Evolutionary conservation across 2,797 vertebrate species (phyloP).

Genomic region (Anabacerthia variegaticeps): DNA sequence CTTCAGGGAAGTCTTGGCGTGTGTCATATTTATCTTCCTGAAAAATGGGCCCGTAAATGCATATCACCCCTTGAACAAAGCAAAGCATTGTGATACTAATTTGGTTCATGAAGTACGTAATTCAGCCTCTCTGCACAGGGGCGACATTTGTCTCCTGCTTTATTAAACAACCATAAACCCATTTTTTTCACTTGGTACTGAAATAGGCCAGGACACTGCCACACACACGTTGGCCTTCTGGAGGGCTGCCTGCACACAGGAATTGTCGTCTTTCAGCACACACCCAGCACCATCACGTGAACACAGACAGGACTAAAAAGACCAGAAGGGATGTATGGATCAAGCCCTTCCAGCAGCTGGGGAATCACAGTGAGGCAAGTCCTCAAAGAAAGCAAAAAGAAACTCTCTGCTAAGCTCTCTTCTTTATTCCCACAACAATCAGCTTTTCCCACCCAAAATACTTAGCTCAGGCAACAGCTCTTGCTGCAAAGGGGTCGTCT

Average conservation of each 20-base stretch:
- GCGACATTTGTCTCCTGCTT: slow-evolving; percentile 88
- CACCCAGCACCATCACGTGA: neutral
- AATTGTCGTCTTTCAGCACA: neutral
- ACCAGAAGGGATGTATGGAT: neutral
- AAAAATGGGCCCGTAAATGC: slow-evolving; percentile 82
- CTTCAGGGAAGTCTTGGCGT: slow-evolving; percentile 81
- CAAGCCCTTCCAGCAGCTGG: neutral
- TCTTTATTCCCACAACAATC: neutral
- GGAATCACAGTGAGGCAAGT: neutral
- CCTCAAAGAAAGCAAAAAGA: neutral
- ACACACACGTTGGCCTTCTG: neutral
- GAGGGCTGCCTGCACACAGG: neutral
- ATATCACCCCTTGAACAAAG: slow-evolving; percentile 89
- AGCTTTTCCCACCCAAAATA: neutral
- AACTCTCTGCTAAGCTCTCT: neutral
- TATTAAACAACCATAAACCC: slow-evolving; percentile 90
- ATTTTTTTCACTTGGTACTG: slow-evolving; percentile 83
- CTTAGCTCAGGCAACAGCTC: neutral
- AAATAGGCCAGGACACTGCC: slow-evolving; percentile 59
- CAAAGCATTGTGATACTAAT: slow-evolving; percentile 87
- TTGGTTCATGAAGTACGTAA: slow-evolving; percentile 92
- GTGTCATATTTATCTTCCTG: slow-evolving; percentile 85
- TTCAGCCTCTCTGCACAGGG: slow-evolving; percentile 85
- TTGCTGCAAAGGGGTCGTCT: neutral
- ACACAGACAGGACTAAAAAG: neutral